Evolutionary conservation across 2,888 invertebrate genomes (phyloP).

Genomic region (Cephonodes hylas): DNA sequence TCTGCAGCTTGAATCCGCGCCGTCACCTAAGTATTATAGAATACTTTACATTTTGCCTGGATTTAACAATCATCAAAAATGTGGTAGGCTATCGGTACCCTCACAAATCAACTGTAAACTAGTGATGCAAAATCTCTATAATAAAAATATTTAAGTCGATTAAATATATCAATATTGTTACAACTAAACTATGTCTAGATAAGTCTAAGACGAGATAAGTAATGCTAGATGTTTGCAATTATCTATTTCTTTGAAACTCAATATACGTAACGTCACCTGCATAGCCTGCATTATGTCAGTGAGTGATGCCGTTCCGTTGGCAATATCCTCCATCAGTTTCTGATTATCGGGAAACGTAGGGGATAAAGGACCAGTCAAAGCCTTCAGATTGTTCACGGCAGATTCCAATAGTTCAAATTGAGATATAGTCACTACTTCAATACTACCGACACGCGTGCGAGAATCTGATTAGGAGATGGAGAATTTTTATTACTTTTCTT

Average conservation of each 20-base stretch:
- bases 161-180: too few relatives aligned
- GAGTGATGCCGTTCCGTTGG: slow-evolving; percentile 55
- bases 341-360: slow-evolving; percentile 55
- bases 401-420: slow-evolving; percentile 52
- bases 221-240: too few relatives aligned
- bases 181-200: too few relatives aligned
- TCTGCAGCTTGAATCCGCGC: slow-evolving; percentile 55
- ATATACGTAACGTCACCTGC: slow-evolving; percentile 50
- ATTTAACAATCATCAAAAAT: too few relatives aligned
- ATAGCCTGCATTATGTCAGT: slow-evolving; percentile 65
- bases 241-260: too few relatives aligned
- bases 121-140: too few relatives aligned
- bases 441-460: slow-evolving; percentile 42
- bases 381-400: slow-evolving; percentile 40
- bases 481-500: not conserved
- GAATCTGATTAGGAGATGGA: slow-evolving; percentile 22
- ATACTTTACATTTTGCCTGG: not conserved
- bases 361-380: slow-evolving; percentile 35
- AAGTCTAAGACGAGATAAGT: too few relatives aligned
- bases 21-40: slow-evolving; percentile 33
- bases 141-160: too few relatives aligned
- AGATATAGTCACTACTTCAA: slow-evolving; percentile 62
- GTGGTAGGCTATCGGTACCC: too few relatives aligned
- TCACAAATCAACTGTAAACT: too few relatives aligned
- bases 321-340: slow-evolving; percentile 48